A percentile compares a stretch with the other conserved stretches of the same genome.
Conservation (phyloP, 1,140 invertebrate genomes). For the Cotesia typhae region DNA sequence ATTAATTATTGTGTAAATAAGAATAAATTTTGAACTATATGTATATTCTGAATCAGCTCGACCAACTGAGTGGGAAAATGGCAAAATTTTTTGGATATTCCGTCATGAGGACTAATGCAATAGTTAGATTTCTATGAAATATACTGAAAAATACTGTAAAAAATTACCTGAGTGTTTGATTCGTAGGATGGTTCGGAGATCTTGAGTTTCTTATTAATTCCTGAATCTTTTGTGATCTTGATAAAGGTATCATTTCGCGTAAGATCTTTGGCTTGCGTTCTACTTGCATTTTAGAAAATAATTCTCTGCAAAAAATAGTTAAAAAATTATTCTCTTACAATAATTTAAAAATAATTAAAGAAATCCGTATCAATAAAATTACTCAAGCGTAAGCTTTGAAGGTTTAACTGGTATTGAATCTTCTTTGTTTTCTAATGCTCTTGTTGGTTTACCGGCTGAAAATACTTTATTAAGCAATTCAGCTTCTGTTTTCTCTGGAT, state of each 20-base stretch:
- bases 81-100: too few relatives aligned
- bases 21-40: too few relatives aligned
- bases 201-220: slow-evolving; percentile 2
- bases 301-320: slow-evolving; percentile 67
- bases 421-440: background rate
- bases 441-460: slow-evolving; percentile 20
- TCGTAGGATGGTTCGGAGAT: background rate
- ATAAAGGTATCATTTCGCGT: slow-evolving; percentile 23
- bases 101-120: too few relatives aligned
- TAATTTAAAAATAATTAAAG: slow-evolving; percentile 48
- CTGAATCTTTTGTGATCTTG: slow-evolving; percentile 14
- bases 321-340: slow-evolving; percentile 40
- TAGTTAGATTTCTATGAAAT: too few relatives aligned
- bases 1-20: too few relatives aligned
- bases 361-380: background rate
- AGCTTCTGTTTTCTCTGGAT: slow-evolving; percentile 75
- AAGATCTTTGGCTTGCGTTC: slow-evolving; percentile 64
- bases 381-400: slow-evolving; percentile 28
- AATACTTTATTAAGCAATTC: slow-evolving; percentile 78
- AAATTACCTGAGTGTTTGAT: too few relatives aligned
- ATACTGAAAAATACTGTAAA: too few relatives aligned
- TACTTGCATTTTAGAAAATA: slow-evolving; percentile 79
- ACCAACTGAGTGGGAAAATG: too few relatives aligned
- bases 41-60: too few relatives aligned
- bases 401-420: background rate